Percentiles rank a stretch among this genome's conserved stretches.
Conservation (phyloP, 2,888 invertebrate genomes). For the Drosophila eohydei region DNA sequence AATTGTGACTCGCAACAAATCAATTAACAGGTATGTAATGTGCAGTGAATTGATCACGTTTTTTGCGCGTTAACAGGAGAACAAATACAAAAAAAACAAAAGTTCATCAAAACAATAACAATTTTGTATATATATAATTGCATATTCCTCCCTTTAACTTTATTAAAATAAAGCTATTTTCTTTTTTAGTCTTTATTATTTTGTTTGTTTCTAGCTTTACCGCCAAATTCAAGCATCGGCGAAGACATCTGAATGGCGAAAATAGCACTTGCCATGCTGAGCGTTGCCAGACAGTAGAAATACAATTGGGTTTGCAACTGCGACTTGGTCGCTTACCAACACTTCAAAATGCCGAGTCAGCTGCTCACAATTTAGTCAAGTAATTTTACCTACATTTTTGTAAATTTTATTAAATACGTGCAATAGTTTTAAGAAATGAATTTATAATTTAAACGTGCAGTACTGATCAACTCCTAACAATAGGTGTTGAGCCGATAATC, state of each 20-base stretch:
- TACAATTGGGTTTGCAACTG: conserved; percentile 13
- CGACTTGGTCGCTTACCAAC: conserved; percentile 16
- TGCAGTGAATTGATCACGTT: conserved; percentile 47
- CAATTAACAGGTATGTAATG: conserved; percentile 56
- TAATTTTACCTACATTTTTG: conserved; percentile 17
- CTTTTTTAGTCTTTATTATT: background rate
- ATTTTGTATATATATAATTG: background rate
- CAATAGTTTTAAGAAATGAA: conserved; percentile 30
- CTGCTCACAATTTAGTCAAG: conserved; percentile 34
- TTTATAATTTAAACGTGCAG: conserved; percentile 18
- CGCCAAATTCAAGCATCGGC: conserved; percentile 1
- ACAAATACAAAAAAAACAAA: background rate
- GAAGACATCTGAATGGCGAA: conserved; percentile 30
- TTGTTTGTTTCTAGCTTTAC: background rate
- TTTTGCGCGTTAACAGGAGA: conserved; percentile 17
- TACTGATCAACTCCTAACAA: conserved; percentile 6
- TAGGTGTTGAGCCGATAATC: conserved; percentile 1
- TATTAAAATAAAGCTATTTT: background rate
- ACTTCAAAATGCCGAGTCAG: conserved; percentile 51
- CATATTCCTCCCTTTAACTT: background rate
- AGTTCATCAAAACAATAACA: background rate
- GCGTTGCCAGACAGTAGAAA: conserved; percentile 33
- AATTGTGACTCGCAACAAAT: conserved; percentile 58
- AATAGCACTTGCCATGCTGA: background rate
- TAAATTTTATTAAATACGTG: conserved; percentile 15